Base-by-base conservation (phyloP, 2,113 vertebrate genomes). In the Poeciliopsis occidentalis region DNA sequence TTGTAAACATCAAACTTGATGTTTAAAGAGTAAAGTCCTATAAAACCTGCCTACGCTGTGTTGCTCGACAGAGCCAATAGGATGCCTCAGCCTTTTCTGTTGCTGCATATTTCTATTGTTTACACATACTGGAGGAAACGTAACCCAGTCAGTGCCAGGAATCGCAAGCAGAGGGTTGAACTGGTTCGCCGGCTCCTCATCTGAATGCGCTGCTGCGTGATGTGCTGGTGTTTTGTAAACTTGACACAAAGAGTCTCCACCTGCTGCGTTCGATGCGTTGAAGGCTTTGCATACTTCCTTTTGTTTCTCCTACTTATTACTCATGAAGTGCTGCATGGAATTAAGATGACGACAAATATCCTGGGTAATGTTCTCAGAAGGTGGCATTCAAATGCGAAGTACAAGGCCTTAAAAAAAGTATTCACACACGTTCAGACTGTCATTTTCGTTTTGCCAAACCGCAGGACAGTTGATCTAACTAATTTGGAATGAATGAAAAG, bases 161-260 rank as follows among this genome's bases (percentile, higher is more conserved):
- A 57, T n/a, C 22, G 1, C 5, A 57, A 57, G 22, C 24, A 1
- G 24, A 69, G 15, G 41, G 64, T 4, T 1, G 81, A 93, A 94
- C 92, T 73, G 88, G 93, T 95, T 92, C 73, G 69, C 69, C 91
- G 31, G 61, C 84, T 87, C 78, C 41, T 61, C 29, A 57, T 12
- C 30, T 32, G 65, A 79, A 81, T 60, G 70, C 32, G 31, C 13
- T 30, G 47, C 30, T 31, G n/a, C 65, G 26, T 44, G 61, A 72
- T 37, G 61, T 76, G 64, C 51, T 78, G 78, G 71, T 90, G 64
- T 87, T 87, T 81, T 84, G 83, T 80, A 80, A 91, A 90, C 64
- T 44, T 8, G 26, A 6, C 63, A 62, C 60, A 61, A 34, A 30
- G 41, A 24, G 22, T 5, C 47, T 22, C 31, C 60, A 64, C 78